Evolutionary conservation across 2,888 invertebrate genomes (phyloP).

Genomic region (Ellobium chinense): DNA sequence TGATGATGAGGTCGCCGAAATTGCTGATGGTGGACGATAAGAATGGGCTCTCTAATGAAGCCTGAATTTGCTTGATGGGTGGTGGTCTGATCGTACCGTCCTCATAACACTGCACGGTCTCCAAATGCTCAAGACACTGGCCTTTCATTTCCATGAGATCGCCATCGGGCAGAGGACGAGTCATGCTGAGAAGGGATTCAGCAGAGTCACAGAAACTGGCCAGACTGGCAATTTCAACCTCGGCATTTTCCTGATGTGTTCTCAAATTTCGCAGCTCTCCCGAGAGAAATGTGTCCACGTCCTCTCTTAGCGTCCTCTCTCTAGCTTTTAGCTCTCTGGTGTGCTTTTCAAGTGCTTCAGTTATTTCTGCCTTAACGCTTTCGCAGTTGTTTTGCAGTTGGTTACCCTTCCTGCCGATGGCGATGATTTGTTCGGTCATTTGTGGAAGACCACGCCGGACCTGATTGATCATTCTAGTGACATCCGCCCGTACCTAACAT

Average conservation of each 20-base stretch:
- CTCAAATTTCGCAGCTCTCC: constrained; percentile 91
- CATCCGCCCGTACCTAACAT: constrained; percentile 82
- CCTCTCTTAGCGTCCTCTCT: constrained; percentile 83
- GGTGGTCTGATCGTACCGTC: constrained; percentile 93
- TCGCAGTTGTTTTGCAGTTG: constrained; percentile 93
- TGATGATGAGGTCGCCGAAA: constrained; percentile 65
- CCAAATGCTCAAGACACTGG: constrained; percentile 70
- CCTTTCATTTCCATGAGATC: constrained; percentile 66
- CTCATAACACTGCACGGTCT: constrained; percentile 66
- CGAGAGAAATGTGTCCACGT: constrained; percentile 91
- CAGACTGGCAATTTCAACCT: constrained; percentile 96
- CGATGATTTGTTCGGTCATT: constrained; percentile 65
- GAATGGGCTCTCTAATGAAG: constrained; percentile 68
- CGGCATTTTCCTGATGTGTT: constrained; percentile 94
- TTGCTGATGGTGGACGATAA: constrained; percentile 66
- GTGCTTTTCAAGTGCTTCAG: constrained; percentile 79
- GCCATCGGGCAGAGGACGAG: constrained; percentile 62
- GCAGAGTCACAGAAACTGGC: constrained; percentile 93
- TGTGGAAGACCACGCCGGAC: constrained; percentile 86
- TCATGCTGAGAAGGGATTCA: constrained; percentile 60
- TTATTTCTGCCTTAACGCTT: constrained; percentile 94
- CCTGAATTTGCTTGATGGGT: constrained; percentile 82
- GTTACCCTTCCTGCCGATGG: constrained; percentile 91
- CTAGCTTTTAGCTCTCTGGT: constrained; percentile 79
- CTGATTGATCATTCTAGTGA: constrained; percentile 88